phyloP scores from a whole-genome alignment of 2,888 invertebrate species.

The Shargacucullia verbasci region DNA sequence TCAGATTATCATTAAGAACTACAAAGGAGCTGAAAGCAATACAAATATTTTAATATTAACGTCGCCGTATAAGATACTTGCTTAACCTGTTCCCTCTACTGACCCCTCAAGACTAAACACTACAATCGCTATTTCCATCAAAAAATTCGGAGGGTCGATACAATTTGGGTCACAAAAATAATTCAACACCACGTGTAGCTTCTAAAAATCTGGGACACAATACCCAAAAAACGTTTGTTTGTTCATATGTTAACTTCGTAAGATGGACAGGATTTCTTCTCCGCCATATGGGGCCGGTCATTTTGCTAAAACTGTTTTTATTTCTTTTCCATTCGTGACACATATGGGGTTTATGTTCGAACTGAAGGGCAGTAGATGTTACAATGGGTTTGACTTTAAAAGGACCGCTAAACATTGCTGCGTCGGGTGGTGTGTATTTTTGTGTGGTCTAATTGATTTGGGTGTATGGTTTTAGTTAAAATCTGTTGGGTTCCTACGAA shows the following conservation, averaged over 20 bases:
- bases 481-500: constrained; percentile 1
- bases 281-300: constrained; percentile 66
- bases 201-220: constrained; percentile 44
- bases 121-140: not conserved
- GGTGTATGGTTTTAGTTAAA: constrained; percentile 11
- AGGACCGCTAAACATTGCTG: constrained; percentile 17
- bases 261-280: constrained; percentile 41
- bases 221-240: constrained; percentile 62
- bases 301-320: constrained; percentile 56
- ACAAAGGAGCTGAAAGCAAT: too few relatives aligned
- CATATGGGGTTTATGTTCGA: constrained; percentile 57
- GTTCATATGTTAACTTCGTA: constrained; percentile 65
- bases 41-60: too few relatives aligned
- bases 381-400: constrained; percentile 47
- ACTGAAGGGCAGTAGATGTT: constrained; percentile 27
- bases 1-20: too few relatives aligned
- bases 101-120: too few relatives aligned
- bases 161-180: constrained; percentile 44
- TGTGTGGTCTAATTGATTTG: constrained; percentile 40
- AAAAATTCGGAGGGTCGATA: constrained; percentile 11
- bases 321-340: constrained; percentile 61
- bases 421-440: constrained; percentile 23
- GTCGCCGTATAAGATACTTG: too few relatives aligned
- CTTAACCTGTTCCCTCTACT: too few relatives aligned
- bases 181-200: constrained; percentile 44